Base-by-base conservation (phyloP, 1,140 invertebrate species). In the Magallana gigas region DNA sequence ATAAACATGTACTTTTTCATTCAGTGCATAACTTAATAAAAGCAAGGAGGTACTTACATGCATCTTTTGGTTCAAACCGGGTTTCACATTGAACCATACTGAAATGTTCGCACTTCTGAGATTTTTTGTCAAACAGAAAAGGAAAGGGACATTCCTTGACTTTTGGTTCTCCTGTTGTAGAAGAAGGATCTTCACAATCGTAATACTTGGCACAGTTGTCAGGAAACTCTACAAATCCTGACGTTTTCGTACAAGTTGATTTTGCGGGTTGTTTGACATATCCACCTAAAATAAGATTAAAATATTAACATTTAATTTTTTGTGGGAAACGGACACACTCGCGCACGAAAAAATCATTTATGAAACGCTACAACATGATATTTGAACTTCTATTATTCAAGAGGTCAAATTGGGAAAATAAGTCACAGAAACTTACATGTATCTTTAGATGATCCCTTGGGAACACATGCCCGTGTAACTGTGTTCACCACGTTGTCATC, bases 121-220 rank as follows among this genome's bases (percentile, higher is more conserved):
- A 68, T 12, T 56, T 57, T 1, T 48, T 36, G n/a, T 85, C 84
- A 85, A 85, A 85, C 7, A 85, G 23, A n/a, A 85, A 68, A n/a
- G 84, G 84, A 71, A 68, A 85, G 1, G 23, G 59, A 59, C 84
- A 85, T 23, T 85, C 62, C 59, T 62, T 56, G 16, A 85, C 11
- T 68, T 23, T 85, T 56, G 18, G 84, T 62, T 57, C 48, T 71
- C 14, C 84, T 48, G 58, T 59, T 56, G 29, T 57, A n/a, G 62
- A 68, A 56, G 1, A 56, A 68, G 16, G 59, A 64, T 57, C 56
- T 68, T 57, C 84, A 58, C 60, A 62, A n/a, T 62, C 60, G 60
- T 62, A 62, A 62, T 62, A 62, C 12, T n/a, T 62, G 0, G 60
- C 60, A 62, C 60, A 62, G 60, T 62, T 62, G 5, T 9, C 60